Base-by-base conservation (phyloP, 2,797 vertebrate genomes). In the Octomys mimax region DNA sequence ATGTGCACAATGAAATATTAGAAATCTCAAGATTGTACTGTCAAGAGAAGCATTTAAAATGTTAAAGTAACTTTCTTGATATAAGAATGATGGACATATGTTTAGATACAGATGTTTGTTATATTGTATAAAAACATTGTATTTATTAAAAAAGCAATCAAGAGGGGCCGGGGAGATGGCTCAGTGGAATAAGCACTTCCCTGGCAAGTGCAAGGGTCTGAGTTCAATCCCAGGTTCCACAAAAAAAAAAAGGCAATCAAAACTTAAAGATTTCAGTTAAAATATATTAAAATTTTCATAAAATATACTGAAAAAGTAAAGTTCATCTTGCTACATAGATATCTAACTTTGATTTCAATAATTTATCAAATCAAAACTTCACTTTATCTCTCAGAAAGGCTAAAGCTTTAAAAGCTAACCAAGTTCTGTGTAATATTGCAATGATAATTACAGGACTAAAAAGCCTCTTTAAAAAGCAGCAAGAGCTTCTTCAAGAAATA, bases 281-380 rank as follows among this genome's bases (percentile, higher is more conserved):
- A 3, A 85, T 0, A n/a, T 16, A 61, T n/a, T 82, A 0, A 0
- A 42, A 68, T 89, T 78, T 95, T 89, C 83, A 62, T 70, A 80
- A 95, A 96, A 96, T 0, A 0, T 7, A 94, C 28, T 87, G 57
- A 71, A 88, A 89, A 95, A 62, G 1, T 68, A 89, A 84, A 95
- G 19, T 31, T 12, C 89, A 70, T 62, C 46, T 96, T 87, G 78
- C 62, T n/a, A 13, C 33, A 31, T 16, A 73, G 64, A 84, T 49
- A 89, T 0, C 7, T 54, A 28, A 88, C 4, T 12, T 95, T 92
- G 81, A 96, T 73, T 87, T 94, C 19, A 90, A 31, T 59, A 39
- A 96, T 80, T 57, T 33, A 28, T 54, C 80, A 79, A 95, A 88
- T 87, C 49, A 96, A 94, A 94, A 93, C 13, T 62, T 6, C 33